Conservation (phyloP, 2,797 vertebrate species). For the Aplochiton taeniatus region DNA sequence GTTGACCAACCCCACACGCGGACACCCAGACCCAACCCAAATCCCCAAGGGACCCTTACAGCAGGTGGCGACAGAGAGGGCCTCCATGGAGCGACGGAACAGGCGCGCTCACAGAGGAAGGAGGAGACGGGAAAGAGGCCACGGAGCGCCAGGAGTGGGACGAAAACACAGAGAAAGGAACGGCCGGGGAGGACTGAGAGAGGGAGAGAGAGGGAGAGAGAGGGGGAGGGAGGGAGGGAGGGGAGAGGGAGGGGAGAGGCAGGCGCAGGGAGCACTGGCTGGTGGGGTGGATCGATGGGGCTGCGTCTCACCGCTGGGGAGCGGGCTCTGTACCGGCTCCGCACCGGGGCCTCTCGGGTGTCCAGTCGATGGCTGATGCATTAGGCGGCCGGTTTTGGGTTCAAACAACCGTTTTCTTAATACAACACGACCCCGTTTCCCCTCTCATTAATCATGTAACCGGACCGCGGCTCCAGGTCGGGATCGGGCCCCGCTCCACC, state of each 20-base stretch:
- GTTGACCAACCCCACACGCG: too few relatives aligned
- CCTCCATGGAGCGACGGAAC: constrained; percentile 34
- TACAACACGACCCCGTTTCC: constrained; percentile 84
- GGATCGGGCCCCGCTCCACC: background rate
- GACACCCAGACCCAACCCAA: too few relatives aligned
- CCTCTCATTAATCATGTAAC: constrained; percentile 83
- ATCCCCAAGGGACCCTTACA: too few relatives aligned
- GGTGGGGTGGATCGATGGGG: constrained; percentile 71
- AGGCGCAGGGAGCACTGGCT: too few relatives aligned
- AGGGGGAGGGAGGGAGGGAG: constrained; percentile 37
- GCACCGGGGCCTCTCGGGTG: constrained; percentile 76
- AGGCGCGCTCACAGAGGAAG: background rate
- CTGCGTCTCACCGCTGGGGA: constrained; percentile 39
- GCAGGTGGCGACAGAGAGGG: too few relatives aligned
- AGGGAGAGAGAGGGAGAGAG: constrained; percentile 18
- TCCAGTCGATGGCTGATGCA: constrained; percentile 85
- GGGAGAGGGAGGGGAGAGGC: constrained; percentile 23
- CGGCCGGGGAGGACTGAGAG: constrained; percentile 43
- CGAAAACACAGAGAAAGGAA: constrained; percentile 25
- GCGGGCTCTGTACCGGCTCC: constrained; percentile 39
- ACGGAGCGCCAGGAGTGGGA: constrained; percentile 3
- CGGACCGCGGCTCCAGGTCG: constrained; percentile 35
- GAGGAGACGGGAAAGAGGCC: constrained; percentile 31
- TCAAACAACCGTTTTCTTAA: constrained; percentile 87
- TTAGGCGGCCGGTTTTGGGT: constrained; percentile 80